These are phyloP conservation scores for Horisme vitalbata DNA, from an alignment of 2,888 invertebrate genomes.

Conservation along the genomic window DNA sequence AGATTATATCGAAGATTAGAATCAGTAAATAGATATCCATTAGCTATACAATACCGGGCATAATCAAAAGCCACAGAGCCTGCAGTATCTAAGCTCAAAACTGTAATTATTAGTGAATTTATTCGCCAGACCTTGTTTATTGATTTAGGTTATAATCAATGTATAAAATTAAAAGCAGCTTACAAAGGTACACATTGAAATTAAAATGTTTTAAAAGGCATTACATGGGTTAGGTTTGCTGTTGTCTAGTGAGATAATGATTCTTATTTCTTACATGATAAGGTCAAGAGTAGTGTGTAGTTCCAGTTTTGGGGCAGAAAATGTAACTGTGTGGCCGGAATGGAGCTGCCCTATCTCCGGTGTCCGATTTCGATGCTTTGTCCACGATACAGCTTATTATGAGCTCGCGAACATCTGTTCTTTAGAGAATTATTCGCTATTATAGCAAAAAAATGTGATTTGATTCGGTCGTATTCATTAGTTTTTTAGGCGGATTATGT, in stretches of 20 bases:
- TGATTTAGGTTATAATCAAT: slow-evolving; percentile 33
- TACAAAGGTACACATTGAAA: slow-evolving; percentile 71
- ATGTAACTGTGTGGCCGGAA: slow-evolving; percentile 59
- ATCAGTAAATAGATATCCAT: slow-evolving; percentile 67
- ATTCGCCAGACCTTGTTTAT: slow-evolving; percentile 24
- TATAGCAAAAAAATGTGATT: slow-evolving; percentile 67
- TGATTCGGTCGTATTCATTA: slow-evolving; percentile 49
- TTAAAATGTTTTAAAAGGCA: slow-evolving; percentile 69
- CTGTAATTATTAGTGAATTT: too few species aligned
- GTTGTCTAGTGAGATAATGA: slow-evolving; percentile 11
- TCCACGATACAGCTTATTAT: slow-evolving; percentile 81
- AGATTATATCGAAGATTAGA: slow-evolving; percentile 68
- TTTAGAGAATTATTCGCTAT: slow-evolving; percentile 67
- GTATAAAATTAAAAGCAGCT: slow-evolving; percentile 56
- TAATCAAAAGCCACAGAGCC: slow-evolving; percentile 40
- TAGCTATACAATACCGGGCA: slow-evolving; percentile 55
- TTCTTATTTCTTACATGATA: slow-evolving; percentile 36
- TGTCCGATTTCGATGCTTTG: slow-evolving; percentile 81
- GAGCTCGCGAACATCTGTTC: slow-evolving; percentile 78
- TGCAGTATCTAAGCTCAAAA: slow-evolving; percentile 13
- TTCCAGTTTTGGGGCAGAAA: slow-evolving; percentile 44
- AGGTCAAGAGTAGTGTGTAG: slow-evolving; percentile 44
- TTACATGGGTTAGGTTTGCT: slow-evolving; percentile 32
- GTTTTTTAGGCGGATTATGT: slow-evolving; percentile 38
- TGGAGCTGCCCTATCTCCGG: slow-evolving; percentile 77